Base-by-base conservation (phyloP, 2,113 vertebrate species). In the Symphodus melops region DNA sequence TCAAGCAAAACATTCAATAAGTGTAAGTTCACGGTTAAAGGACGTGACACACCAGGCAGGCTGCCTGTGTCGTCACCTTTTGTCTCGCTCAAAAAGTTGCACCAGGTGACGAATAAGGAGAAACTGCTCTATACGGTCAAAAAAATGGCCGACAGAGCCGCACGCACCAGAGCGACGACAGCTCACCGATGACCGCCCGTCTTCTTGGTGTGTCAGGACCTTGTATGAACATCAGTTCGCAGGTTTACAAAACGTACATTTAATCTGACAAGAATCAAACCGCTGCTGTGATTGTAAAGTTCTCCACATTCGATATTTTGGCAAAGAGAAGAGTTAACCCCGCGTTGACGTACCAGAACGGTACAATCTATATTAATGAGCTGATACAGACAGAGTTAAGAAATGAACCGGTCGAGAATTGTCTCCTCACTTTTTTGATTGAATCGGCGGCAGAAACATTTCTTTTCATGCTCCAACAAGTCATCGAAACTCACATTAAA, bases 271-370 rank as follows among this genome's bases (percentile, higher is more conserved):
- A 51, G 14, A 77, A 64, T 62, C 53, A 77, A 83, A 72, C 48
- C 19, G 25, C 66, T 70, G 71, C 62, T 68, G 70, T 72, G 59
- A 77, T 21, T 68, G 48, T 51, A 54, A 54, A 52, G 5, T 63
- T 75, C 63, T 85, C 82, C 77, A 91, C 81, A 81, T 89, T 91
- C 69, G 0, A 48, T 64, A 64, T 68, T 78, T 89, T 89, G 85
- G 83, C 79, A 84, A 83, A 13, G 55, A 82, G 76, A 88, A 80
- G 57, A 79, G 66, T 67, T 44, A 2, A 64, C 48, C 52, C 64
- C 54, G n/a, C n/a, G n/a, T n/a, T n/a, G n/a, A n/a, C n/a, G 53
- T 21, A 52, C 56, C 66, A 68, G 16, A 46, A 68, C 62, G 62
- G 57, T 67, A 85, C 83, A 84, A 86, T 88, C 84, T 71, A 48